A percentile compares a stretch with the other conserved stretches of the same genome.
Conservation (phyloP, 2,797 vertebrate species). For the Rhabdomys pumilio region DNA sequence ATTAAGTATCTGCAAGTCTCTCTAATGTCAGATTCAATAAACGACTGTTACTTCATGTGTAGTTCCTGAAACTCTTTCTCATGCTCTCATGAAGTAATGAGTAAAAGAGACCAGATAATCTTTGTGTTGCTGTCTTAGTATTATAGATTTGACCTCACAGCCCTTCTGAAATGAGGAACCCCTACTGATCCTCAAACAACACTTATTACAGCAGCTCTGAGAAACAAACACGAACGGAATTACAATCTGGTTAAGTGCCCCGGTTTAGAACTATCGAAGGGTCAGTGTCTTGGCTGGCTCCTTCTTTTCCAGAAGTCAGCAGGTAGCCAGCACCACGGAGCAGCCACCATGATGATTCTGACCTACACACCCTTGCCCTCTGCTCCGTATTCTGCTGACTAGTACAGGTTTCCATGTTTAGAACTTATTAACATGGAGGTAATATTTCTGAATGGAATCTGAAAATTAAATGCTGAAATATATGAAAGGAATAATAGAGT, state of each 20-base stretch:
- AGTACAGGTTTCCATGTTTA: background rate
- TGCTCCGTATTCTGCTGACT: background rate
- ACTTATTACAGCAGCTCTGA: conserved; percentile 2
- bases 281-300: background rate
- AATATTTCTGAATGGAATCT: background rate
- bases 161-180: background rate
- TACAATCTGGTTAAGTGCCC: background rate
- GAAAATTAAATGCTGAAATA: background rate
- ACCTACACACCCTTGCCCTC: too few relatives aligned
- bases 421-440: background rate
- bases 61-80: background rate
- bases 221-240: background rate
- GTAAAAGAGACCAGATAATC: background rate
- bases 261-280: background rate
- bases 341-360: background rate
- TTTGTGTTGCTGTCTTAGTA: background rate
- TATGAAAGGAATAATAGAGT: background rate
- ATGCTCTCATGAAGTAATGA: background rate
- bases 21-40: background rate
- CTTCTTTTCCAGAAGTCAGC: background rate
- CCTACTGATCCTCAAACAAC: background rate
- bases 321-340: background rate
- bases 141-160: conserved; percentile 2
- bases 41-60: background rate
- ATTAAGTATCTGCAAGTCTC: conserved; percentile 36